Evolutionary conservation across 1,140 invertebrate species (phyloP).

Genomic region (Callitettix versicolor): DNA sequence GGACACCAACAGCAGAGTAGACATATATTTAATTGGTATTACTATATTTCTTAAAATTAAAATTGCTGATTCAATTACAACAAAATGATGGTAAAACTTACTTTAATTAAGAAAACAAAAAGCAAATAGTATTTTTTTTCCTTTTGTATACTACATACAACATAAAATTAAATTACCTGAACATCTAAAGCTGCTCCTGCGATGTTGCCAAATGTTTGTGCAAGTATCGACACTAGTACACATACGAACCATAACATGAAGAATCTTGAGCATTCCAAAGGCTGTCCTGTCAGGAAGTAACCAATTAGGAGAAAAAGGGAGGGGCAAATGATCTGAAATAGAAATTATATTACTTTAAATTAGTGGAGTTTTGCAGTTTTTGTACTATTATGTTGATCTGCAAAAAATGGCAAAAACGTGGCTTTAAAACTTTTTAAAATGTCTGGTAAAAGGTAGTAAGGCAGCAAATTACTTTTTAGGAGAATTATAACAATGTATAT

Average conservation of each 20-base stretch:
- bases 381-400: too few species aligned
- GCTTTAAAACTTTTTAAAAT: too few species aligned
- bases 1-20: slow-evolving; percentile 34
- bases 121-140: too few species aligned
- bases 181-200: slow-evolving; percentile 59
- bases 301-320: slow-evolving; percentile 61
- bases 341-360: background rate
- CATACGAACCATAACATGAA: slow-evolving; percentile 56
- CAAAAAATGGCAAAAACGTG: too few species aligned
- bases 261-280: slow-evolving; percentile 52
- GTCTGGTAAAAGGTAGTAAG: too few species aligned
- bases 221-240: slow-evolving; percentile 58
- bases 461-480: too few species aligned
- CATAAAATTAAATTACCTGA: slow-evolving; percentile 36
- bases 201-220: slow-evolving; percentile 66
- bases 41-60: background rate
- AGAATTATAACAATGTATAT: too few species aligned
- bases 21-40: background rate
- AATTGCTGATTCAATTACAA: background rate
- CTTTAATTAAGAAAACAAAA: too few species aligned
- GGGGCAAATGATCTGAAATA: slow-evolving; percentile 54
- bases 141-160: too few species aligned
- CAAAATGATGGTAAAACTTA: too few species aligned
- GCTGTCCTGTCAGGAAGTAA: slow-evolving; percentile 75
- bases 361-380: too few species aligned